Base-by-base conservation (phyloP, 2,888 invertebrate genomes). In the Morinoia aosen region DNA sequence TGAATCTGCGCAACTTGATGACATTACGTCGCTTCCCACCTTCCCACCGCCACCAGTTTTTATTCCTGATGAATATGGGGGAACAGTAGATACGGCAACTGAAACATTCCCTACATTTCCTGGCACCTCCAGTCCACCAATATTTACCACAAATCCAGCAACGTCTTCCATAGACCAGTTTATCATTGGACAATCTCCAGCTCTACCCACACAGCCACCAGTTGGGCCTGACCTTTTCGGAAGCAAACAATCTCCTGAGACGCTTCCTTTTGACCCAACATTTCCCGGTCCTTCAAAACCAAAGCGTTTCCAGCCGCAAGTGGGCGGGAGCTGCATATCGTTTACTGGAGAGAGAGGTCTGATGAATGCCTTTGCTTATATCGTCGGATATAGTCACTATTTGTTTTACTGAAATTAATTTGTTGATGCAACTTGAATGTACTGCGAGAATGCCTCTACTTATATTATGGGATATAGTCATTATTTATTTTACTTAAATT, bases 341-440 rank as follows among this genome's bases (percentile, higher is more conserved):
- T 95, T 95, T 48, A 95, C 95, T 40, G 95, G 95, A 58, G 95
- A 95, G 40, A 58, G 95, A 95, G 95, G 95, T 95, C 14, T 57
- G 64, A n/a, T 76, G 64, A 61, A 39, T n/a, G 58, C 12, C 8
- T 10, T 40, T 40, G 58, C 48, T 56, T 48, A 5, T 48, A 48
- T 48, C 5, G 4, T 88, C 1, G 5, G n/a, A 88, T 1, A 88
- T 33, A 88, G 88, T 33, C 88, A 88, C 5, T 33, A 33, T 88
- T 33, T 33, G 4, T 33, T 88, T 88, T 2, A 88, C 25, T 88
- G 4, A n/a, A n/a, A 33, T 48, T 48, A 5, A 5, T 33, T 33
- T 48, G 16, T 39, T 39, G 19, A 91, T 3, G 25, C 39, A 33
- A 91, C 48, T 40, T 91, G 39, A 40, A 91, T 39, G 16, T 64